A percentile compares a stretch with the other conserved stretches of the same genome.
Evolutionary conservation across 2,888 invertebrate species (phyloP).

Genomic region (Nomada flava): DNA sequence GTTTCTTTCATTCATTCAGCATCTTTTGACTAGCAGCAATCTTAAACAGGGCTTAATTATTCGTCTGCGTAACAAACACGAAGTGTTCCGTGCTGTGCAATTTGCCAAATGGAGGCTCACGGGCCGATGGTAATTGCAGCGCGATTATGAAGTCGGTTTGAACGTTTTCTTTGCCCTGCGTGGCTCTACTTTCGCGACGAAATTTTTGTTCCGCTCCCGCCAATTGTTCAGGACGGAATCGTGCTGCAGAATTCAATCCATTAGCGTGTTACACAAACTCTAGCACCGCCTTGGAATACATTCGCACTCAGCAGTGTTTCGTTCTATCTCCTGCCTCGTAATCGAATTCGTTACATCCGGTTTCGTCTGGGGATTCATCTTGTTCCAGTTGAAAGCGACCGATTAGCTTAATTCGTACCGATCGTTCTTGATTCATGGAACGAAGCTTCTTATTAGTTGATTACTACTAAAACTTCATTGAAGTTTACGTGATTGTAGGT

Average conservation of each 20-base stretch:
- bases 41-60: conserved; percentile 33
- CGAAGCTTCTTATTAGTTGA: neutral
- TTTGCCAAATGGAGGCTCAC: conserved; percentile 43
- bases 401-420: conserved; percentile 15
- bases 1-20: too few species aligned
- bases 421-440: conserved; percentile 1
- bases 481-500: neutral
- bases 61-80: conserved; percentile 12
- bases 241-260: conserved; percentile 40
- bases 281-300: neutral
- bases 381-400: conserved; percentile 26
- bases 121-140: conserved; percentile 27
- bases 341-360: conserved; percentile 15
- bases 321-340: conserved; percentile 1
- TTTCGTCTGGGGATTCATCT: conserved; percentile 12
- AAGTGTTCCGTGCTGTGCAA: conserved; percentile 22
- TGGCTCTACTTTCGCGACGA: neutral
- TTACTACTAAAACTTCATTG: conserved; percentile 1
- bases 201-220: neutral
- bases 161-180: neutral
- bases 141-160: conserved; percentile 26
- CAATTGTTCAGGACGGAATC: conserved; percentile 20
- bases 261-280: conserved; percentile 35
- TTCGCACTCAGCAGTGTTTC: neutral
- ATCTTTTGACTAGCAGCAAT: neutral